Evolutionary conservation across 2,888 invertebrate species (phyloP).

Genomic region (Campaea margaritaria): DNA sequence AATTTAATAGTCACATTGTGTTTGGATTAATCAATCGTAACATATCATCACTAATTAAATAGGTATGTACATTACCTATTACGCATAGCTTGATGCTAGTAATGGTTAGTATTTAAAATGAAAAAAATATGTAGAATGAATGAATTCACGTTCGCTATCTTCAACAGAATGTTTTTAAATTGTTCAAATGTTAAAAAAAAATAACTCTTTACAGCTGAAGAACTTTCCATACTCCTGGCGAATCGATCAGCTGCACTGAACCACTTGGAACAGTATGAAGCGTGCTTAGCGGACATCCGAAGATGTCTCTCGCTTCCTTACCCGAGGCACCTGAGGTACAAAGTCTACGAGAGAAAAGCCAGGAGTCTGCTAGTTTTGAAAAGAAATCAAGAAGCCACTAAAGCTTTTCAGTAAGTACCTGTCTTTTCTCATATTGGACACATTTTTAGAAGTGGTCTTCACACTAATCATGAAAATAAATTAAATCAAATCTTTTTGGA

Average conservation of each 20-base stretch:
- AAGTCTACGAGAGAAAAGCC: slow-evolving; percentile 90
- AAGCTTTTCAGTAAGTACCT: slow-evolving; percentile 84
- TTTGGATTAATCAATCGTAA: too few relatives aligned
- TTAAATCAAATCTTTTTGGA: neutral
- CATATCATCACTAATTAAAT: too few relatives aligned
- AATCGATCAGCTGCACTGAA: slow-evolving; percentile 93
- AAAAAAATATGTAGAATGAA: too few relatives aligned
- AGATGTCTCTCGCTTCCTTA: slow-evolving; percentile 88
- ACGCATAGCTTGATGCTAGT: too few relatives aligned
- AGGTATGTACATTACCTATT: too few relatives aligned
- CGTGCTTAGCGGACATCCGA: slow-evolving; percentile 89
- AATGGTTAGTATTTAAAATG: too few relatives aligned
- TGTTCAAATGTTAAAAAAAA: too few relatives aligned
- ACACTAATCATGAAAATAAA: too few relatives aligned
- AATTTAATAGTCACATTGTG: too few relatives aligned
- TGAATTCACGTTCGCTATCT: too few relatives aligned
- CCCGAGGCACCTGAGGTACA: slow-evolving; percentile 89
- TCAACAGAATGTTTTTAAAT: too few relatives aligned
- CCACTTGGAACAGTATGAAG: slow-evolving; percentile 88
- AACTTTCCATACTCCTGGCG: slow-evolving; percentile 89
- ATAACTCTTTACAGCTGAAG: slow-evolving; percentile 71
- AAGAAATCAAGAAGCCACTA: slow-evolving; percentile 86
- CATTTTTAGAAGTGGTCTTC: too few relatives aligned
- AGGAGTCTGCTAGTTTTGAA: slow-evolving; percentile 89
- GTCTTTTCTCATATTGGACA: neutral